Base-by-base conservation (phyloP, 2,888 invertebrate genomes). In the Andrena bicolor region DNA sequence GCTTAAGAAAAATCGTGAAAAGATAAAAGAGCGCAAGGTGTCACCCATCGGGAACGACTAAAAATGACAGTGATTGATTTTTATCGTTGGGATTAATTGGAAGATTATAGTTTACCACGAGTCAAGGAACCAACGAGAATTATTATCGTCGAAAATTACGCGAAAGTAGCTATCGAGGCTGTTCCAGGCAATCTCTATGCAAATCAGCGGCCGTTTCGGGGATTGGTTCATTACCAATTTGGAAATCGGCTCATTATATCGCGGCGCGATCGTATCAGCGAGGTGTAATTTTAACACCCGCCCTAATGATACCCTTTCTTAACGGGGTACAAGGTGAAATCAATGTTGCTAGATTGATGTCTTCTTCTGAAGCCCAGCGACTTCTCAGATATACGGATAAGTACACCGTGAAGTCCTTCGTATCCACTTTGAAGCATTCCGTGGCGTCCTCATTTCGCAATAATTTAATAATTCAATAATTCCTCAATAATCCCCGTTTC, bases 221-320 rank as follows among this genome's bases (percentile, higher is more conserved):
- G 79, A 87, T 86, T 65, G 78, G 41, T 81, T 83, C 81, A 86
- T 86, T 81, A 84, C 68, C 82, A 68, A 87, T 83, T 81, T 85
- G 53, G 60, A 74, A 58, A 81, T 68, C 48, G 66, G 35, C 65
- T 63, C 49, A 58, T 83, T 66, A 58, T 63, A 49, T 48, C 32
- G 26, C 1, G 30, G 28, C n/a, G 28, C 48, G 28, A 30, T 23
- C 10, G 20, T 48, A n/a, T 30, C 10, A 51, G 63, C 61, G 10
- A n/a, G 66, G 23, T 75, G 84, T 85, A 89, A 89, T 89, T 89
- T 90, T 84, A 85, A 89, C 88, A 86, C 87, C 84, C 83, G 70
- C 81, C 66, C 53, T 90, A 89, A 90, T 88, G 76, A 84, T 76
- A 85, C 72, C 74, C 70, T 83, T 63, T 53, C 66, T 73, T 68